Base-by-base conservation (phyloP, 2,888 invertebrate species). In the Sepiola atlantica region DNA sequence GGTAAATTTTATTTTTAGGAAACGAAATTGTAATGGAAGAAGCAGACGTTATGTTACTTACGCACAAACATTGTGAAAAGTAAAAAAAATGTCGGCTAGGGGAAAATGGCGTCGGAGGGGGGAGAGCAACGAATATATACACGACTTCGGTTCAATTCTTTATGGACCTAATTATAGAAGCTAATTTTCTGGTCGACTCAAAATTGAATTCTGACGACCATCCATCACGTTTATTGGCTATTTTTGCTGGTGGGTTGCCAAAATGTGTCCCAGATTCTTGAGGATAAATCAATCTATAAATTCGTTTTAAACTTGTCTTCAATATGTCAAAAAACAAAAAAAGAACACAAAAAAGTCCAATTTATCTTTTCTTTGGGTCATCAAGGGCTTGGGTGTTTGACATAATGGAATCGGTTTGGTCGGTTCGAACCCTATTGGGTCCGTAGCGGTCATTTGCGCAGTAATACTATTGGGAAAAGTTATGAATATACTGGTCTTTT, bases 111-210 rank as follows among this genome's bases (percentile, higher is more conserved):
- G 45, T 45, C 45, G 45, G 45, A 45, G 45, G 45, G 45, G 45
- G 45, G 8, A 45, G 45, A 16, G n/a, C 32, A 1, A 77, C 77
- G 4, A 4, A 12, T 4, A n/a, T 77, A 77, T 14, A 77, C 77
- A 77, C 45, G 45, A 77, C 16, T 77, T 0, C 77, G 18, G 1
- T 16, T 77, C 77, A 32, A 45, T 77, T 77, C n/a, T 77, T n/a
- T 32, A n/a, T n/a, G 14, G n/a, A 18, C 32, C n/a, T 77, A 77
- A 77, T 77, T n/a, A 77, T 77, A 77, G 77, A 77, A 77, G 3
- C 77, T 77, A 77, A 77, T 77, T 77, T 77, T 77, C 77, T 77
- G n/a, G 77, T 77, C 77, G 77, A n/a, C 77, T 77, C 77, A 77
- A 77, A 77, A 77, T 77, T 77, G 77, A 77, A 77, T 77, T 77